Evolutionary conservation across 2,113 vertebrate genomes (phyloP), one percentile per base, ranked within the genome.

Genomic region (Mastomys coucha): DNA sequence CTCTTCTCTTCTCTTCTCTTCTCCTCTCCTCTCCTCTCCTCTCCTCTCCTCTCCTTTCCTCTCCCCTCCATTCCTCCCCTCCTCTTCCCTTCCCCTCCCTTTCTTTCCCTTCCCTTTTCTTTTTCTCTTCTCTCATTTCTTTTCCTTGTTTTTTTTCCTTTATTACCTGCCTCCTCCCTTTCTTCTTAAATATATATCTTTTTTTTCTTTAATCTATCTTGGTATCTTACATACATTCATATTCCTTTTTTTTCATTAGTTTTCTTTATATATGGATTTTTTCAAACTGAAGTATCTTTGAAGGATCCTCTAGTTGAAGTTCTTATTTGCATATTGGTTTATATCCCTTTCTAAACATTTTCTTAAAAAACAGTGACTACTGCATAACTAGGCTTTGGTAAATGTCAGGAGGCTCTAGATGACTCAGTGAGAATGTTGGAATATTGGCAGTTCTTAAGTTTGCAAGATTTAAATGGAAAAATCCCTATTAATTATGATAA

Each of bases 401-500:
- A 88, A 53, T 94, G 91, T 97, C 88, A 97, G 31, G 96, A 95
- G 72, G 6, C 76, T 96, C 75, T 96, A 94, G 67, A 58, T 97
- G 33, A 89, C 51, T 96, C 89, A 96, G 88, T 90, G 82, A 87
- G 91, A 96, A 91, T 93, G 63, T 70, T 97, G 82, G 95, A 97
- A 28, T 93, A 88, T 91, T 82, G 86, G 24, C 6, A 93, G 96
- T 97, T 98, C 96, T 93, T 80, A 89, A 49, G 70, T 97, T 93
- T 97, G 69, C 90, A 87, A 89, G 89, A 95, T 97, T 93, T 95
- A 97, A 73, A 85, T 75, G 20, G 11, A 98, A 96, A 93, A 69
- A 31, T 97, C 22, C 51, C 0, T 17, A 65, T 75, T 84, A 95
- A 81, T 91, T 91, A 96, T 88, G 56, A 93, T 76, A 91, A 96